These are phyloP conservation scores for Agrypnia vestita DNA, from an alignment of 1,140 invertebrate genomes.

Conservation along the genomic window DNA sequence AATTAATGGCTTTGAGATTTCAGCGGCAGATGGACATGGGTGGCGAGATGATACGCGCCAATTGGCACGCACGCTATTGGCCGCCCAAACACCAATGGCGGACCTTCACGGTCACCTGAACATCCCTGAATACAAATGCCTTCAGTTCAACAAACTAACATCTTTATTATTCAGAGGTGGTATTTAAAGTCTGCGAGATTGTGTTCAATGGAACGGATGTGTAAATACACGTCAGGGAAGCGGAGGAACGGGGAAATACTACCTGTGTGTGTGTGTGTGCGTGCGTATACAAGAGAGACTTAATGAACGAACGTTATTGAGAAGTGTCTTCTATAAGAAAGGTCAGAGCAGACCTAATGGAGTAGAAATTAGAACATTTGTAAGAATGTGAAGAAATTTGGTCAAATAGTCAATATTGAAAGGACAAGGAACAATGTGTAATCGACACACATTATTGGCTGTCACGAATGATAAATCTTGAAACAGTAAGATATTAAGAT, in stretches of 20 bases:
- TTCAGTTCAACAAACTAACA: slow-evolving; percentile 43
- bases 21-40: slow-evolving; percentile 25
- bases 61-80: slow-evolving; percentile 39
- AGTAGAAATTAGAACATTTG: no score
- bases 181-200: slow-evolving; percentile 9
- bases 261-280: no score
- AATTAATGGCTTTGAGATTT: slow-evolving; percentile 38
- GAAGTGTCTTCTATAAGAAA: no score
- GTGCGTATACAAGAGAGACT: no score
- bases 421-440: no score
- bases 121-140: slow-evolving; percentile 36
- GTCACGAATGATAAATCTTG: no score
- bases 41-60: slow-evolving; percentile 30
- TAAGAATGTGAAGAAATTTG: no score
- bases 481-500: no score
- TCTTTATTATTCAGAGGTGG: slow-evolving; percentile 38
- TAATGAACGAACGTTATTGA: no score
- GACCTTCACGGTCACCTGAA: slow-evolving; percentile 28
- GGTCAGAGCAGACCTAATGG: no score
- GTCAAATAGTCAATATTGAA: no score
- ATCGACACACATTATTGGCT: no score
- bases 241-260: background rate
- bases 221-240: slow-evolving; percentile 16
- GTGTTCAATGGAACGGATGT: slow-evolving; percentile 16
- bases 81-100: slow-evolving; percentile 17